These are phyloP conservation scores for Boleophthalmus pectinirostris DNA, from an alignment of 2,113 vertebrate genomes.

Conservation along the genomic window DNA sequence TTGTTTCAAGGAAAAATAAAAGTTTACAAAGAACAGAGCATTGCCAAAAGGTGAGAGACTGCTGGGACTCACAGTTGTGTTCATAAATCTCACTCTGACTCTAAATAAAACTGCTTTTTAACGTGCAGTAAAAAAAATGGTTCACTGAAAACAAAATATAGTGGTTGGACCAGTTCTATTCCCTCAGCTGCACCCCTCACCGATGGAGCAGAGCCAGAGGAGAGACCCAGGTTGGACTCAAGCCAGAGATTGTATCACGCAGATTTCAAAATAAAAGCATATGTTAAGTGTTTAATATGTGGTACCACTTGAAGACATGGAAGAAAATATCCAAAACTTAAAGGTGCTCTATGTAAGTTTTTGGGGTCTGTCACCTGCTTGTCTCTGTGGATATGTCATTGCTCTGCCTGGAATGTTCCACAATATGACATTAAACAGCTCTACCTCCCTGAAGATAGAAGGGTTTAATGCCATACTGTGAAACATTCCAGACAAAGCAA, in stretches of 20 bases:
- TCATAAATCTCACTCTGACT: conserved; percentile 2
- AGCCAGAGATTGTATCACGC: background rate
- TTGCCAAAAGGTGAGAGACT: conserved; percentile 23
- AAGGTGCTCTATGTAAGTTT: no score
- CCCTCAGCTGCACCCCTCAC: background rate
- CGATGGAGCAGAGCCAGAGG: background rate
- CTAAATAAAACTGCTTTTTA: conserved; percentile 6
- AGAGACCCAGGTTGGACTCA: background rate
- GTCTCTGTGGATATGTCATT: no score
- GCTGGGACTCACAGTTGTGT: conserved; percentile 7
- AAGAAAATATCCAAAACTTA: background rate
- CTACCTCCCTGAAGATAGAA: no score
- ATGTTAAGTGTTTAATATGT: conserved; percentile 12
- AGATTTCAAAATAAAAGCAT: conserved; percentile 19
- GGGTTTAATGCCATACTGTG: no score
- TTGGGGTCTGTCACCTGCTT: no score
- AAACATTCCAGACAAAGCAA: no score
- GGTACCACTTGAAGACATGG: background rate
- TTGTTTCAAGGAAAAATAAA: conserved; percentile 13
- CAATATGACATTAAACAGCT: no score
- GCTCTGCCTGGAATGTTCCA: no score
- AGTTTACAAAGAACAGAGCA: background rate
- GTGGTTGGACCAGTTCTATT: background rate
- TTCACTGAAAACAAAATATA: conserved; percentile 7
- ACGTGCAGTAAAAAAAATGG: background rate